Conservation (phyloP, 2,888 invertebrate genomes). For the Eretmocerus hayati region DNA sequence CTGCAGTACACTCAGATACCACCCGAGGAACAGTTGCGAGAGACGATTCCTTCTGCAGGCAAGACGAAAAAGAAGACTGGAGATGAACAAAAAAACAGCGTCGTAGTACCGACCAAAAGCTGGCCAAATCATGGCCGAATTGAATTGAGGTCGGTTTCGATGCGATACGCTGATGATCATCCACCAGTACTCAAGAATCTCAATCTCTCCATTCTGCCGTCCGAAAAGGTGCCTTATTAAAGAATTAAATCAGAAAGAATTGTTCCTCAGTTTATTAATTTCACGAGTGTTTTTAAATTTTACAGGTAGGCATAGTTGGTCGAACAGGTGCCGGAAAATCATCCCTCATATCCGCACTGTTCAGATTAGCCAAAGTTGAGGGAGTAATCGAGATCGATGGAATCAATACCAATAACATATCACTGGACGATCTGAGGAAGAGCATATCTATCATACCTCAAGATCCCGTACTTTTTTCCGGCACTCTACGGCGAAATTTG, state of each 20-base stretch:
- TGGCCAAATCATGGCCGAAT: slow-evolving; percentile 40
- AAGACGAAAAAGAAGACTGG: slow-evolving; percentile 18
- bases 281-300: slow-evolving; percentile 1
- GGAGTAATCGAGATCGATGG: too few relatives aligned
- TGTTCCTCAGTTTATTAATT: too few relatives aligned
- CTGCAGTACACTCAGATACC: slow-evolving; percentile 68
- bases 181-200: slow-evolving; percentile 48
- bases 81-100: slow-evolving; percentile 1
- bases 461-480: too few relatives aligned
- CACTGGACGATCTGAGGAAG: too few relatives aligned
- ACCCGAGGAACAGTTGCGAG: slow-evolving; percentile 46
- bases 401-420: too few relatives aligned
- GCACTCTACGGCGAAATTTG: too few relatives aligned
- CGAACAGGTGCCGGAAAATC: slow-evolving; percentile 68
- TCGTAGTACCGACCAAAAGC: slow-evolving; percentile 23
- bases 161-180: slow-evolving; percentile 47
- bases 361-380: too few relatives aligned
- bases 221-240: slow-evolving; percentile 42
- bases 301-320: slow-evolving; percentile 59
- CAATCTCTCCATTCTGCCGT: slow-evolving; percentile 37
- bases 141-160: slow-evolving; percentile 38
- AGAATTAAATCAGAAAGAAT: too few relatives aligned
- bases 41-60: slow-evolving; percentile 20
- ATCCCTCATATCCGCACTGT: too few relatives aligned
- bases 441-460: too few relatives aligned